These are phyloP conservation scores for Trisateles emortualis DNA, from an alignment of 2,888 invertebrate species.

Conservation along the genomic window DNA sequence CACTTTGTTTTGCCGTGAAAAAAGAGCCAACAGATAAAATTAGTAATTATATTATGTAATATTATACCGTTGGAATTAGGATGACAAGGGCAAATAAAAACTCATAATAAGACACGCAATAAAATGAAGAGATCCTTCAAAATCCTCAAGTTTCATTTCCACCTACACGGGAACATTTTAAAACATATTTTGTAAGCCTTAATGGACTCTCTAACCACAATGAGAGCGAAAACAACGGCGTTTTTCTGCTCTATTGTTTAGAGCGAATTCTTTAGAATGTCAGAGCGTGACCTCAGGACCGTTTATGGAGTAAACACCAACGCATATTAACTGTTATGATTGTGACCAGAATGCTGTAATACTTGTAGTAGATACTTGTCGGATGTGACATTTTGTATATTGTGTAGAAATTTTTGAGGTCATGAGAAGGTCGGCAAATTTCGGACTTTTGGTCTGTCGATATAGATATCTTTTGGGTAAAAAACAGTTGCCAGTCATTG, in stretches of 20 bases:
- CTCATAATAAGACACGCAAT: no score
- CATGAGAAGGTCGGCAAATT: constrained; percentile 4
- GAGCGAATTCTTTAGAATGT: constrained; percentile 54
- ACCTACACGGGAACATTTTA: background rate
- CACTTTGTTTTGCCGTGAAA: no score
- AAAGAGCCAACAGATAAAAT: no score
- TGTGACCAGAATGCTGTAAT: constrained; percentile 35
- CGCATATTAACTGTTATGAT: constrained; percentile 42
- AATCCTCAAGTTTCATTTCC: background rate
- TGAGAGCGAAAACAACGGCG: constrained; percentile 38
- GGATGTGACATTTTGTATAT: constrained; percentile 33
- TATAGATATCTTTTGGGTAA: background rate
- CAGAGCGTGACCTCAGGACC: constrained; percentile 51
- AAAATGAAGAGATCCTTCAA: background rate
- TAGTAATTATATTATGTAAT: no score
- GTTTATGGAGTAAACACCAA: constrained; percentile 39
- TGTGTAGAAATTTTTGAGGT: constrained; percentile 11
- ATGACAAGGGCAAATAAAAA: no score
- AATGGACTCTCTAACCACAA: constrained; percentile 36
- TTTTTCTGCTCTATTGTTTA: constrained; percentile 46
- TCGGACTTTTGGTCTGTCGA: background rate
- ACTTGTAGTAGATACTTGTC: constrained; percentile 21
- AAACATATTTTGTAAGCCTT: constrained; percentile 9
- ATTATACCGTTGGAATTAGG: no score
- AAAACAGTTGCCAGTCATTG: no score